Base-by-base conservation (phyloP, 1,140 invertebrate species). In the Ericerus pela region DNA sequence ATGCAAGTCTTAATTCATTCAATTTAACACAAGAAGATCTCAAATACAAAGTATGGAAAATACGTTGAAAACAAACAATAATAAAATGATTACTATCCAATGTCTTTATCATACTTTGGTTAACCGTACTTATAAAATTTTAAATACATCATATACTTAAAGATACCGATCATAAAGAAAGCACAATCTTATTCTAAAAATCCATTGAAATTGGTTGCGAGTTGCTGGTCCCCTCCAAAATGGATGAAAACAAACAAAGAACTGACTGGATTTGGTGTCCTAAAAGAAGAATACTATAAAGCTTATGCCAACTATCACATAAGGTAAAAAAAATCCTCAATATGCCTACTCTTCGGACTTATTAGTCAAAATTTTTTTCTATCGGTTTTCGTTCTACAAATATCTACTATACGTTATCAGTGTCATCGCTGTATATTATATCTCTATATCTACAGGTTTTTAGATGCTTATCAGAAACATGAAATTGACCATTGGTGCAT, bases 231-330 rank as follows among this genome's bases (percentile, higher is more conserved):
- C 54, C 76, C 91, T 0, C 93, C 93, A 0, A 68, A 72, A 4
- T 96, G 91, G 91, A 96, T 96, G 91, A 96, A 96, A 70, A 83
- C 79, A 0, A 88, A 84, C 62, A 71, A 81, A 22, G 69, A 67
- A 52, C 78, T 75, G 63, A 71, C 69, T 8, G 78, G 77, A 12
- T 56, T 60, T 30, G 59, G 62, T 20, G 61, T 58, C 27, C 65
- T 82, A 1, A 62, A 62, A 52, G 51, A 56, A 33, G 36, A 62
- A 31, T 63, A 57, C 31, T 80, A 76, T 63, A 68, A 77, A 61
- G 61, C 74, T 2, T 84, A 76, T 74, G 78, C 79, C 0, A 67
- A 79, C 43, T 84, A 82, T 64, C 73, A 79, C 65, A 66, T 79
- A 18, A 78, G 69, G 77, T 80, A 66, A 64, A 51, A n/a, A n/a